Conservation (phyloP, 2,113 vertebrate species). For the Delphinus delphis region DNA sequence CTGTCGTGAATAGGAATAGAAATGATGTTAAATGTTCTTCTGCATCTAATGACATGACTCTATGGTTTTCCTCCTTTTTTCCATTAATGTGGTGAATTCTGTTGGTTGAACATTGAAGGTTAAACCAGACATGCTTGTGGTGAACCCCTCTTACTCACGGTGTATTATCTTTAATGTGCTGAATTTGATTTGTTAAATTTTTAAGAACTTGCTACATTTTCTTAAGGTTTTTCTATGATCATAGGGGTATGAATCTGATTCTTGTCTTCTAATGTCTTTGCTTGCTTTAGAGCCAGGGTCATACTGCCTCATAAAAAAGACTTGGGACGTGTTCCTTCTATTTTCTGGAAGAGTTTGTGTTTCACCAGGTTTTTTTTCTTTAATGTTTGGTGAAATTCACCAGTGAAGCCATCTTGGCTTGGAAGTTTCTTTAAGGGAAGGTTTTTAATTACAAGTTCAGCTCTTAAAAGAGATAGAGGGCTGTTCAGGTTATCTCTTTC, state of each 20-base stretch:
- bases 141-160: neutral
- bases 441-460: neutral
- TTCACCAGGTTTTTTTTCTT: neutral
- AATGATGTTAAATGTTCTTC: fast-evolving
- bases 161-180: fast-evolving
- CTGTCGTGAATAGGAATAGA: neutral
- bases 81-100: neutral
- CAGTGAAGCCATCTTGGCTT: no score
- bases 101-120: neutral
- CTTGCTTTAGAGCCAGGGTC: neutral
- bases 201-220: neutral
- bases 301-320: neutral
- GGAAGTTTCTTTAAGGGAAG: neutral
- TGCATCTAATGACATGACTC: fast-evolving
- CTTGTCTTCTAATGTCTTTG: neutral
- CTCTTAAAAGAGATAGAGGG: neutral
- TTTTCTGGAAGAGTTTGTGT: neutral
- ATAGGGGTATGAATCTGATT: fast-evolving
- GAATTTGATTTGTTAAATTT: neutral
- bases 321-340: no score
- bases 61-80: neutral
- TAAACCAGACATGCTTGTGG: neutral
- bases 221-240: neutral
- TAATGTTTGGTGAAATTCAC: neutral
- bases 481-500: fast-evolving